A percentile compares a stretch with the other conserved stretches of the same genome.
Evolutionary conservation across 2,797 vertebrate genomes (phyloP).

Genomic region (Chaunax sp.): DNA sequence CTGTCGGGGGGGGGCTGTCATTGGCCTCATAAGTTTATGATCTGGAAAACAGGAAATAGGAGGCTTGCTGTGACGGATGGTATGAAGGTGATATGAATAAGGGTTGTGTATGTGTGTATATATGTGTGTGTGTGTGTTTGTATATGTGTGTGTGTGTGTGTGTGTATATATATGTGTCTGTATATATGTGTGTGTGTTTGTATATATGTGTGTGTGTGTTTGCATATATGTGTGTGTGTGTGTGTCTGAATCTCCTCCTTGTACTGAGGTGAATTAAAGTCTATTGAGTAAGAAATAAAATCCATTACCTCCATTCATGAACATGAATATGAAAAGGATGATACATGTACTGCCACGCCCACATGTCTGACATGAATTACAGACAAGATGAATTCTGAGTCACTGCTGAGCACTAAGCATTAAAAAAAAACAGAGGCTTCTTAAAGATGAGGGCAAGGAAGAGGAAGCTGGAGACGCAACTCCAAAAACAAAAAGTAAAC

Average conservation of each 20-base stretch:
- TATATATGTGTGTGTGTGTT: constrained; percentile 55
- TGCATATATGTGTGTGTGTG: constrained; percentile 56
- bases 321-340: constrained; percentile 78
- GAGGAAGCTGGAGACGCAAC: constrained; percentile 62
- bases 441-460: constrained; percentile 49
- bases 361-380: constrained; percentile 52
- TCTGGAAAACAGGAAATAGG: constrained; percentile 62
- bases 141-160: constrained; percentile 56
- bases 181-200: too few relatives aligned
- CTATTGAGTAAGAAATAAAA: constrained; percentile 80
- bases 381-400: constrained; percentile 38
- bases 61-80: constrained; percentile 62
- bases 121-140: constrained; percentile 51
- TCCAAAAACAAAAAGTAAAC: constrained; percentile 42
- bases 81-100: constrained; percentile 52
- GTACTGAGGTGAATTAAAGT: constrained; percentile 86
- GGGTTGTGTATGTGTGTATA: constrained; percentile 46
- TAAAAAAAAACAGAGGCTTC: constrained; percentile 39
- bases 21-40: constrained; percentile 65
- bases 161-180: background rate
- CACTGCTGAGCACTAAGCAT: constrained; percentile 37
- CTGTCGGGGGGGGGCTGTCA: constrained; percentile 34
- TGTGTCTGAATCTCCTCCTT: constrained; percentile 80
- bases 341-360: constrained; percentile 42
- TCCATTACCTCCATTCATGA: constrained; percentile 85